A percentile compares a stretch with the other conserved stretches of the same genome.
phyloP scores from a whole-genome alignment of 2,888 invertebrate genomes.

The Orthonevra nobilis region DNA sequence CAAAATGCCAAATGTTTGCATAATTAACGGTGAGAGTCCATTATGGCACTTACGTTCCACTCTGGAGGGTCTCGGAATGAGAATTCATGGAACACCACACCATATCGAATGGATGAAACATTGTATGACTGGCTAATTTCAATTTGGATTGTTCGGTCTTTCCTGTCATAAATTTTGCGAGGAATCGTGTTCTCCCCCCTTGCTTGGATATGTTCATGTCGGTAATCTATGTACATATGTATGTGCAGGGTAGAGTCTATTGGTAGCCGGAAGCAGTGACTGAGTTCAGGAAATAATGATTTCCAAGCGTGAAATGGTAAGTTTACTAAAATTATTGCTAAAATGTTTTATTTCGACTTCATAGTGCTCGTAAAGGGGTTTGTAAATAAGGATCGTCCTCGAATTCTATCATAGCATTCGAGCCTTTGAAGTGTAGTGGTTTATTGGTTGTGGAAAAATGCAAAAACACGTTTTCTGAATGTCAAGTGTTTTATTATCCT shows the following conservation, averaged over 20 bases:
- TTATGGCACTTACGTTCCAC: conserved; percentile 54
- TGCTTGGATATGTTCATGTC: not conserved
- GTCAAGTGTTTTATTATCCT: no score
- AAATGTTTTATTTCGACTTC: not conserved
- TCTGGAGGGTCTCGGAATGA: conserved; percentile 8
- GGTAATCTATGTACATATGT: no score
- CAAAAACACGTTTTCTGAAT: no score
- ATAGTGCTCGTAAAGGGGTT: no score
- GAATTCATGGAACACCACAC: conserved; percentile 10
- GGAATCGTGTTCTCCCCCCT: conserved; percentile 7
- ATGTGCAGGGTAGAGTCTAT: not conserved
- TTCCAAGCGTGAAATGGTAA: conserved; percentile 22
- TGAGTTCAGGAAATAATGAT: conserved; percentile 56
- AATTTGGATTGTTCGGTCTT: conserved; percentile 58
- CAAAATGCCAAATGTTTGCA: conserved; percentile 63
- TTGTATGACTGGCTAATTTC: conserved; percentile 38
- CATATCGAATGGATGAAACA: conserved; percentile 24
- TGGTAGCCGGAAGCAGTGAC: conserved; percentile 49
- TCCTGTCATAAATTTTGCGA: conserved; percentile 54
- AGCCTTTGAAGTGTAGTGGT: no score
- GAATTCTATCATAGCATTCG: no score
- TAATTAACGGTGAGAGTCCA: conserved; percentile 62
- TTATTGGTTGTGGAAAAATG: no score
- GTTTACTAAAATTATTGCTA: conserved; percentile 21
- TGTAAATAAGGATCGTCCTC: no score